Percentiles rank a stretch among this genome's conserved stretches.
phyloP scores from a whole-genome alignment of 1,140 invertebrate species.

The Drosophila ironensis region DNA sequence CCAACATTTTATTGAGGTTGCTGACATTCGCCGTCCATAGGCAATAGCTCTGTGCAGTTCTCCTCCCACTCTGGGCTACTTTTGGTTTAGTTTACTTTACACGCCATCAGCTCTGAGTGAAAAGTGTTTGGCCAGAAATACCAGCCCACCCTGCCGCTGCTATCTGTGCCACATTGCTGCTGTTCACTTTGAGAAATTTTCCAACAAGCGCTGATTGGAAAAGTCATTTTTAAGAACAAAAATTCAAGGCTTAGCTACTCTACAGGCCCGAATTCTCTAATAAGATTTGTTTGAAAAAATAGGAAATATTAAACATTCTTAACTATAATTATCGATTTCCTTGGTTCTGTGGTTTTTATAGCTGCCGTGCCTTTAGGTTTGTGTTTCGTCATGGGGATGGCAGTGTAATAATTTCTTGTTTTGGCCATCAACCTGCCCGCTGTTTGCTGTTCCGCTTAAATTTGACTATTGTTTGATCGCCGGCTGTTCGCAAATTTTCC shows the following conservation, averaged over 20 bases:
- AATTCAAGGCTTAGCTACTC: no score
- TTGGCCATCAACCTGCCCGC: not conserved
- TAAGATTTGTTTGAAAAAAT: no score
- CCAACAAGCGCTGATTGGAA: no score
- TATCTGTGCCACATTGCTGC: constrained; percentile 52
- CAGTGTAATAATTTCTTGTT: constrained; percentile 10
- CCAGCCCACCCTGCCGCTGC: constrained; percentile 39
- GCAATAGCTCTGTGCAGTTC: not conserved
- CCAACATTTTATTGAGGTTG: constrained; percentile 80
- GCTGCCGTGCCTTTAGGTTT: constrained; percentile 10
- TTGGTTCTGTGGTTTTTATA: not conserved
- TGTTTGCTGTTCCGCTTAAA: constrained; percentile 16
- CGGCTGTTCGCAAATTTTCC: constrained; percentile 16
- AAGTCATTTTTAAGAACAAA: no score
- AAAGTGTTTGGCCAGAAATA: constrained; percentile 52
- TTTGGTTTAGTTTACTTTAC: constrained; percentile 48
- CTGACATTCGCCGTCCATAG: constrained; percentile 62
- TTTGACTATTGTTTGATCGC: constrained; percentile 15
- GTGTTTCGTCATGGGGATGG: constrained; percentile 8
- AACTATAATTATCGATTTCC: no score
- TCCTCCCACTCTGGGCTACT: constrained; percentile 38
- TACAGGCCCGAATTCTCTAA: no score
- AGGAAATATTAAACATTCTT: no score
- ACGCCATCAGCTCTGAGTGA: constrained; percentile 23
- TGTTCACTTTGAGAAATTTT: not conserved